Evolutionary conservation across 2,113 vertebrate genomes (phyloP), one percentile per base, ranked within the genome.

Genomic region (Pomatostomus ruficeps): DNA sequence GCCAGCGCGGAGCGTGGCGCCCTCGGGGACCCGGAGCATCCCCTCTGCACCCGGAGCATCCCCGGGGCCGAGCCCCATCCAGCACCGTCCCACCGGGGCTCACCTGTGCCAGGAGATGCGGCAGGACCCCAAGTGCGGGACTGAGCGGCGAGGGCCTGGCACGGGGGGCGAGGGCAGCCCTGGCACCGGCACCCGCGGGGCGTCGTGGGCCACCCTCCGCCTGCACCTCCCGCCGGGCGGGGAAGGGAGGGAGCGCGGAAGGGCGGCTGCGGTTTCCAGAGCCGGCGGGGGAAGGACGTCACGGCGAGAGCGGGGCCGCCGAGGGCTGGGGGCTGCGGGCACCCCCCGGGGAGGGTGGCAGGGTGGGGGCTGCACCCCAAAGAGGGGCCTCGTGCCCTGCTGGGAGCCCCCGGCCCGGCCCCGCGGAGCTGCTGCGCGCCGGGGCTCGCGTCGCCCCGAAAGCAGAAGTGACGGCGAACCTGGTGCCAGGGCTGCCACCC

Each of bases 31-130:
- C 8, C n/a, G 0, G 3, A 75, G 75, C 89, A 42, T 3, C 25
- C n/a, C 5, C 7, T 63, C 7, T 2, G 42, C 45, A 23, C n/a
- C 67, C 57, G 1, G 62, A 71, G 31, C 93, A 88, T 21, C 90
- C 42, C 38, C 1, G 11, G 15, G 33, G 28, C 46, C 1, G 2
- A 62, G 12, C 23, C 31, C 28, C 2, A 0, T 2, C 48, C 24
- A 0, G 14, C 52, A 2, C 3, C 25, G 28, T 5, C 43, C n/a
- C 2, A 0, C 2, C 7, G 0, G 20, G 7, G 8, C 91, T 91
- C 92, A 96, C 95, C 91, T 88, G 48, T 14, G 81, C 70, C 1
- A 1, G 42, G 10, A 31, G 14, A 11, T 0, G 7, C 33, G 1
- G 9, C 0, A 9, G 43, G 61, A 59, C 58, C 48, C 49, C 20